Percentiles rank a stretch among this genome's conserved stretches.
phyloP scores from a whole-genome alignment of 2,113 vertebrate genomes.

The Hippocampus zosterae region DNA sequence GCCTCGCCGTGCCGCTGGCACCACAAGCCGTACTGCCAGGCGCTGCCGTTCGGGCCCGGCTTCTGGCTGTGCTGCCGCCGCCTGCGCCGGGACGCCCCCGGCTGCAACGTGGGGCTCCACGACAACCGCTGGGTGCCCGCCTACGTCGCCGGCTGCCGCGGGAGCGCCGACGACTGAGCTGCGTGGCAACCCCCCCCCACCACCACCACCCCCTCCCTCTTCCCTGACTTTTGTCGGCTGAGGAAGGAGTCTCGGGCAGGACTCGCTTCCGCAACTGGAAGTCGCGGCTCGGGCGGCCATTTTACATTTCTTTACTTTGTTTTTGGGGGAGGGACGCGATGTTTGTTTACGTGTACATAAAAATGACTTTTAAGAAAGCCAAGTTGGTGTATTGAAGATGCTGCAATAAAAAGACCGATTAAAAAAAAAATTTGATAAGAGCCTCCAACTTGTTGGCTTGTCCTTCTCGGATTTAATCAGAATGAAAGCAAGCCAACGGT shows the following conservation, averaged over 20 bases:
- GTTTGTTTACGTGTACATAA: conserved; percentile 91
- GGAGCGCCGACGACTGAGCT: neutral
- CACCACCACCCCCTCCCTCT: too few species aligned
- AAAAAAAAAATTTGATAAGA: neutral
- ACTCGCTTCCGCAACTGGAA: conserved; percentile 5
- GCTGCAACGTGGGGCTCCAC: conserved; percentile 91
- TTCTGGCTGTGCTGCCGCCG: conserved; percentile 97
- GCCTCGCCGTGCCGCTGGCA: conserved; percentile 95
- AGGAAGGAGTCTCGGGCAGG: conserved; percentile 28
- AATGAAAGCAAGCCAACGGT: too few species aligned
- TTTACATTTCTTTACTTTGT: too few species aligned
- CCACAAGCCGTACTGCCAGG: conserved; percentile 94
- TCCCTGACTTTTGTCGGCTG: neutral
- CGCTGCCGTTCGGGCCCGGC: conserved; percentile 87
- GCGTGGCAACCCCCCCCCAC: too few species aligned
- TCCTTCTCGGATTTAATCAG: neutral
- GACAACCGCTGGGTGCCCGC: conserved; percentile 96
- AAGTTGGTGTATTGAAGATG: neutral
- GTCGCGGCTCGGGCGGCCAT: too few species aligned
- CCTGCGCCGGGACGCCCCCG: conserved; percentile 80
- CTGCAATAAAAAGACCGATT: neutral
- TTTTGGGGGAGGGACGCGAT: neutral
- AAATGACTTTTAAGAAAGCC: conserved; percentile 2
- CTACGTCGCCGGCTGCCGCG: conserved; percentile 80
- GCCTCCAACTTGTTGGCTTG: neutral